phyloP scores from a whole-genome alignment of 2,888 invertebrate genomes.

The Drosophila stalkeri region DNA sequence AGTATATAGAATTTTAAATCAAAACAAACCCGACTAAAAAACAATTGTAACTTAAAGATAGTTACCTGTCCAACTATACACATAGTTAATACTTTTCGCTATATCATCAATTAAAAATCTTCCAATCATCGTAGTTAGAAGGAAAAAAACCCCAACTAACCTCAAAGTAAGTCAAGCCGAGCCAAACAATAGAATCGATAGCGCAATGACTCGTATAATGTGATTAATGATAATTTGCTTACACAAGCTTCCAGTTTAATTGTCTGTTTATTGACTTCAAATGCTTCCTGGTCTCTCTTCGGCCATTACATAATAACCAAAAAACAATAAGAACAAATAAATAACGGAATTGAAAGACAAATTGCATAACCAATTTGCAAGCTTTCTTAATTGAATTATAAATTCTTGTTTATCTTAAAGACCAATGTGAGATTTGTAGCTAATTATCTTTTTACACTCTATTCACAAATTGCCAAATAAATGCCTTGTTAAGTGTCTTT shows the following conservation, averaged over 20 bases:
- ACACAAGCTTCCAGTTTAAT: conserved; percentile 36
- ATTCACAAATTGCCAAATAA: conserved; percentile 20
- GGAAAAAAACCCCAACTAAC: conserved; percentile 13
- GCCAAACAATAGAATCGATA: conserved; percentile 25
- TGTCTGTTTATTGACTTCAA: conserved; percentile 11
- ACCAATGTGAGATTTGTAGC: conserved; percentile 14
- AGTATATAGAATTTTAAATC: not conserved
- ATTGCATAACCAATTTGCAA: conserved; percentile 44
- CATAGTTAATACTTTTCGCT: not conserved
- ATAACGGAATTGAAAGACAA: conserved; percentile 5
- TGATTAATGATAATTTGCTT: conserved; percentile 55
- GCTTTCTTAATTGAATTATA: conserved; percentile 38
- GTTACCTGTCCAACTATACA: too few relatives aligned
- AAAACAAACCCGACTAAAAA: not conserved
- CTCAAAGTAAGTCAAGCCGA: conserved; percentile 16
- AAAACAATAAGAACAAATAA: conserved; percentile 23
- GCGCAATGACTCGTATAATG: conserved; percentile 28
- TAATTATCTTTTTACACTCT: conserved; percentile 22
- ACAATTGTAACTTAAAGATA: not conserved
- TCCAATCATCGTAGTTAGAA: not conserved
- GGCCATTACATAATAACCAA: conserved; percentile 43
- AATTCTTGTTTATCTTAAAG: conserved; percentile 27
- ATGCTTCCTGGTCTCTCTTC: conserved; percentile 44
- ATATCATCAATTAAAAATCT: conserved; percentile 10
- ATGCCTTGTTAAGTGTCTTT: conserved; percentile 31